Percentiles rank a stretch among this genome's conserved stretches.
phyloP scores from a whole-genome alignment of 2,888 invertebrate genomes.

The Pachydiplax longipennis region DNA sequence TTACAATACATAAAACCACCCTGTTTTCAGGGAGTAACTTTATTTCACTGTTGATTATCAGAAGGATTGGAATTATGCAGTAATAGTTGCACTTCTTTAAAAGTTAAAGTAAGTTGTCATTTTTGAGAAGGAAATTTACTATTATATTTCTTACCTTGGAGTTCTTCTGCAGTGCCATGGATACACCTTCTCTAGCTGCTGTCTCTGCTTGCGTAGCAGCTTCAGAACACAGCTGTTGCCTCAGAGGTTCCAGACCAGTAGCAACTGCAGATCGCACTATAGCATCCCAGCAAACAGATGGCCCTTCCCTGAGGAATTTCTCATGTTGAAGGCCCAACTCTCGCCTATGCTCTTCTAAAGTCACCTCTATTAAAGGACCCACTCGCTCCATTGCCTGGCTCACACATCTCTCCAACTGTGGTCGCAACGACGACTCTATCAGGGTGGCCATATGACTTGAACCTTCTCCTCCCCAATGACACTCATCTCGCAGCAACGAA shows the following conservation, averaged over 20 bases:
- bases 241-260: not conserved
- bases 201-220: not conserved
- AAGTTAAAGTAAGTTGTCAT: too few species aligned
- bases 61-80: too few species aligned
- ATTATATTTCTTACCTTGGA: constrained; percentile 23
- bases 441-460: not conserved
- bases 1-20: too few species aligned
- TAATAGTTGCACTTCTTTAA: too few species aligned
- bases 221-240: not conserved
- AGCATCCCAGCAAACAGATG: constrained; percentile 9
- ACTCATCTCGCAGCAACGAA: not conserved
- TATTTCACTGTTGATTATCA: too few species aligned
- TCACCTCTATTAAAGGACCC: not conserved
- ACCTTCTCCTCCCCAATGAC: not conserved
- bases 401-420: constrained; percentile 2
- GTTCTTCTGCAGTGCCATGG: constrained; percentile 2
- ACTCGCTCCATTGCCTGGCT: not conserved
- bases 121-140: too few species aligned
- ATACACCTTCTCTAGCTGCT: constrained; percentile 12
- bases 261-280: not conserved
- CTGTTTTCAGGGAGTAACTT: too few species aligned
- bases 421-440: not conserved
- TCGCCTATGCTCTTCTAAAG: not conserved
- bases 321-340: not conserved
- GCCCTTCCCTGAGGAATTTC: constrained; percentile 2